These are phyloP conservation scores for Eilema caniola DNA, from an alignment of 2,888 invertebrate species.

Conservation along the genomic window DNA sequence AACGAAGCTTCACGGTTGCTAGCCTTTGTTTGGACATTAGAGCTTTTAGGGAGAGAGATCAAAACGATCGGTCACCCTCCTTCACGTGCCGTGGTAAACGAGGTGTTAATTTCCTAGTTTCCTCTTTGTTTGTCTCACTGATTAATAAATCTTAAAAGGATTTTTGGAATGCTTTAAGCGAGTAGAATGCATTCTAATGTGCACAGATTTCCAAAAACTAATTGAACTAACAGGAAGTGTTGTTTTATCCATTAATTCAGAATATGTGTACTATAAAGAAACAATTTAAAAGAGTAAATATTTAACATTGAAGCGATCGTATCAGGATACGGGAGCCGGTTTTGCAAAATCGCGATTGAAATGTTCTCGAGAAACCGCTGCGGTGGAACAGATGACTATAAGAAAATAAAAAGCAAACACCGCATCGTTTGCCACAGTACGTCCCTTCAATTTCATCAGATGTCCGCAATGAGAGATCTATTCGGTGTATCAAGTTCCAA, in stretches of 20 bases:
- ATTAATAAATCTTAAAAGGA: constrained; percentile 52
- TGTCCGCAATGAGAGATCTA: constrained; percentile 57
- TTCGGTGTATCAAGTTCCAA: constrained; percentile 64
- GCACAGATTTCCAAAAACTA: constrained; percentile 32
- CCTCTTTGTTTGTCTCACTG: constrained; percentile 60
- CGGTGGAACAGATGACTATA: constrained; percentile 60
- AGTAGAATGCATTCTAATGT: constrained; percentile 41
- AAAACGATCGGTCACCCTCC: constrained; percentile 68
- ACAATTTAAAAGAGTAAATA: constrained; percentile 57
- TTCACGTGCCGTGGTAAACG: constrained; percentile 71
- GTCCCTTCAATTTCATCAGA: constrained; percentile 69
- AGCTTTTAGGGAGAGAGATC: constrained; percentile 59
- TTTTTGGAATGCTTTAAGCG: constrained; percentile 48
- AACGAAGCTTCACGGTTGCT: constrained; percentile 66
- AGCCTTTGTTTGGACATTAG: constrained; percentile 62
- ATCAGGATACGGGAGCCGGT: constrained; percentile 72
- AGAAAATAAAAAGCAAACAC: constrained; percentile 62
- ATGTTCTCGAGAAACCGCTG: constrained; percentile 60
- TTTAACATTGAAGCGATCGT: constrained; percentile 59
- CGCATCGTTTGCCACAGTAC: constrained; percentile 53
- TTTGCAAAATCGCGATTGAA: constrained; percentile 77
- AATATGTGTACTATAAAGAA: constrained; percentile 43
- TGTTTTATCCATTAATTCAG: constrained; percentile 19
- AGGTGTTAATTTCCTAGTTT: constrained; percentile 67
- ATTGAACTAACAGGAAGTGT: constrained; percentile 29